Conservation (phyloP, 2,888 invertebrate genomes). For the Agrotis puta region DNA sequence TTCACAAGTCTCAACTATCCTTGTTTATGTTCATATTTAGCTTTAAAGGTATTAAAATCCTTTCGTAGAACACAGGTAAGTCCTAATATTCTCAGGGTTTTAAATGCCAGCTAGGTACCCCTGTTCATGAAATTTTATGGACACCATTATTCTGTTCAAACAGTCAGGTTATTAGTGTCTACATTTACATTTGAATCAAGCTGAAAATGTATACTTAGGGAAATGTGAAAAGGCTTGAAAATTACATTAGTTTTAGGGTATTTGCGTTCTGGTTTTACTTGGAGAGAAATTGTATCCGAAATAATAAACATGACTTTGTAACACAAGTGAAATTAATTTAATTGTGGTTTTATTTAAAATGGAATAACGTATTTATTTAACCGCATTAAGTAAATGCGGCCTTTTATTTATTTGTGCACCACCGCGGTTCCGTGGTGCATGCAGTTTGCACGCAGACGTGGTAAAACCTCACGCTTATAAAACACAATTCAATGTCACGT, state of each 20-base stretch:
- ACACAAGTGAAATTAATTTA: not conserved
- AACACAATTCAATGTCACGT: conserved; percentile 28
- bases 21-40: conserved; percentile 13
- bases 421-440: not conserved
- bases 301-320: not conserved
- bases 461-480: not conserved
- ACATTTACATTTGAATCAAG: conserved; percentile 13
- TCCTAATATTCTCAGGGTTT: conserved; percentile 9
- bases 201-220: conserved; percentile 1
- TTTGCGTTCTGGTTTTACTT: not conserved
- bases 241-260: not conserved
- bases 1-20: not conserved
- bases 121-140: conserved; percentile 8
- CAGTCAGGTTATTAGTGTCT: conserved; percentile 17
- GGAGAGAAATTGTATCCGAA: not conserved
- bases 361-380: not conserved
- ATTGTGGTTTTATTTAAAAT: not conserved
- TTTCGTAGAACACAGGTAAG: conserved; percentile 7
- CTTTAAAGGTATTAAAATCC: not conserved
- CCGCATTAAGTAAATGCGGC: not conserved
- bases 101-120: not conserved
- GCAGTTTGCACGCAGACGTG: conserved; percentile 5
- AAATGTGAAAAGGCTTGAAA: conserved; percentile 6
- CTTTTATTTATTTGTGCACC: conserved; percentile 14
- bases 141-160: conserved; percentile 8